A percentile compares a stretch with the other conserved stretches of the same genome.
Evolutionary conservation across 1,140 invertebrate species (phyloP).

Genomic region (Cydia strobilella): DNA sequence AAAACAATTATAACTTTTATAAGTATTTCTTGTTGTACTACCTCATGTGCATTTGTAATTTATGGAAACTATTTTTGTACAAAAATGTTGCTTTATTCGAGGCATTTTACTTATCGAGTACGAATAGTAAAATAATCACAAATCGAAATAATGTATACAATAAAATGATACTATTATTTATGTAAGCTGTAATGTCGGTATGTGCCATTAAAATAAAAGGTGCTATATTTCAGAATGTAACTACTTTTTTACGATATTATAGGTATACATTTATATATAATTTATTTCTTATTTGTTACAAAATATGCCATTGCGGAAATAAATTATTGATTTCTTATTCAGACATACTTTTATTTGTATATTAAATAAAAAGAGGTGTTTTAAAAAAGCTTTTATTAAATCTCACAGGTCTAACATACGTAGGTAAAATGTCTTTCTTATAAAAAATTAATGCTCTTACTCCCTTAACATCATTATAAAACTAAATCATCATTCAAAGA

Average conservation of each 20-base stretch:
- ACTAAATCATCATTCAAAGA: not conserved
- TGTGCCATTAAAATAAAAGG: not conserved
- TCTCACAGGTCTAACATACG: not conserved
- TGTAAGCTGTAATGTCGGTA: not conserved
- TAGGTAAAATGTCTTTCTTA: not conserved
- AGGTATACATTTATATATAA: not conserved
- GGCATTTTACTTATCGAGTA: too few species aligned
- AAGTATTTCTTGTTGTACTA: not conserved
- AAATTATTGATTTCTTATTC: not conserved
- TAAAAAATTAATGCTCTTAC: slow-evolving; percentile 3
- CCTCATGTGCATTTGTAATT: not conserved
- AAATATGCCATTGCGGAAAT: not conserved
- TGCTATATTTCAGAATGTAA: not conserved
- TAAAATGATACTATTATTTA: not conserved
- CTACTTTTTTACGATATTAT: not conserved
- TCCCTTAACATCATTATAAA: not conserved
- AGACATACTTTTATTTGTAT: not conserved
- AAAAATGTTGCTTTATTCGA: not conserved
- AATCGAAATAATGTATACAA: too few species aligned
- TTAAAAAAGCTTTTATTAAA: not conserved
- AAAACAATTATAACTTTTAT: not conserved
- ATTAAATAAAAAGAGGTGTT: not conserved
- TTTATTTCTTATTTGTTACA: not conserved
- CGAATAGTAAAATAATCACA: not conserved
- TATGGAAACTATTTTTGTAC: not conserved